Percentiles rank a stretch among this genome's conserved stretches.
Conservation (phyloP, 2,113 vertebrate genomes). For the Chinchilla lanigera region DNA sequence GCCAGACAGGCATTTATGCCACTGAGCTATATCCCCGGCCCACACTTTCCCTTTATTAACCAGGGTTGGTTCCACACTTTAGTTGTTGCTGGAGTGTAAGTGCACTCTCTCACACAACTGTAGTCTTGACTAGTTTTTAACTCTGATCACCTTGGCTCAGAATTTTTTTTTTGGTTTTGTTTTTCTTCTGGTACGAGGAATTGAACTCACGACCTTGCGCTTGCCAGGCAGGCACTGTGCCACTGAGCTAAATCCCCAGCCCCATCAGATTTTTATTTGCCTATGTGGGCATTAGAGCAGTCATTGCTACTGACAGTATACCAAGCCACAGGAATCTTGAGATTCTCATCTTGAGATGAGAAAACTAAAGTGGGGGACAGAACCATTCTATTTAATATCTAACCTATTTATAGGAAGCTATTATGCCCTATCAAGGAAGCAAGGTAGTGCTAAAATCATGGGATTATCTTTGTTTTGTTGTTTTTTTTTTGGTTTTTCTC, state of each 20-base stretch:
- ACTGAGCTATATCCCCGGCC: no score
- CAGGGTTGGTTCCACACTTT: background rate
- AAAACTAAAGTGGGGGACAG: background rate
- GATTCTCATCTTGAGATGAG: background rate
- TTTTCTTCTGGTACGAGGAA: no score
- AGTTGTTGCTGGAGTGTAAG: background rate
- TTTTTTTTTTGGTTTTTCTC: no score
- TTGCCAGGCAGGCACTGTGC: no score
- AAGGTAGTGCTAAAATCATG: background rate
- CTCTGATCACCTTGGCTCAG: slow-evolving; percentile 39
- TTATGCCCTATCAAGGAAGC: background rate
- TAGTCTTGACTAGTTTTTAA: slow-evolving; percentile 17
- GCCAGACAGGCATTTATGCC: no score
- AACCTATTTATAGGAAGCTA: slow-evolving; percentile 12
- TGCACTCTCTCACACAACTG: background rate
- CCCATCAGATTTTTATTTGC: no score
- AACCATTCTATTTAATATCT: slow-evolving; percentile 36
- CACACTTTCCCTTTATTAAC: slow-evolving; percentile 7
- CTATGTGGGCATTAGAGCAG: background rate
- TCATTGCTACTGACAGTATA: background rate
- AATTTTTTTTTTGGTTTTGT: no score
- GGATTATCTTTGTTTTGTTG: background rate
- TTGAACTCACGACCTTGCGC: no score
- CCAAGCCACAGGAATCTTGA: background rate
- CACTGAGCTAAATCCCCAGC: no score